Base-by-base conservation (phyloP, 1,140 invertebrate species). In the Microplitis demolitor region DNA sequence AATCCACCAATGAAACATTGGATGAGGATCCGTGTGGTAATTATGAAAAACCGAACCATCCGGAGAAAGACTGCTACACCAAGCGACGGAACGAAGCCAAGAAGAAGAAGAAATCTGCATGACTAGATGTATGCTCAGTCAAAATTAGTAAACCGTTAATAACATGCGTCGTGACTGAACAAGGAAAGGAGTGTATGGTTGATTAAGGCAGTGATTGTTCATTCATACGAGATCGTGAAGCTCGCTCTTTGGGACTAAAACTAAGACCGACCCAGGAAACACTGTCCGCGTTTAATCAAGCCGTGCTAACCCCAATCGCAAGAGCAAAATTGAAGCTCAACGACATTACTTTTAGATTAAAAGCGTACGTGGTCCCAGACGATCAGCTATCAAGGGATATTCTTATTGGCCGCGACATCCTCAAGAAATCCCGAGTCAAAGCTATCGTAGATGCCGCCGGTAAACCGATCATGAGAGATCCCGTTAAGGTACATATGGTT, bases 171-270 rank as follows among this genome's bases (percentile, higher is more conserved):
- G 34, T 67, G 33, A 67, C 51, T 24, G 66, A 24, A 13, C 13
- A 13, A 24, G 45, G 33, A 5, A 62, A n/a, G 13, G 56, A 73
- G 37, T 74, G 76, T 45, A 71, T 56, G 16, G 45, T 74, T 24
- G 73, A 74, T 70, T 35, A 71, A 35, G 73, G 68, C 1, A 73
- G 71, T 35, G 72, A 71, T 5, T 76, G 75, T 16, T 73, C 75
- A 1, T 16, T 76, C n/a, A 71, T 76, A 8, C 34, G 68, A 61
- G 63, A 76, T 9, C 60, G 71, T 13, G 37, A 64, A 60, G 76
- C 76, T 9, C 56, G 51, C 13, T 6, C n/a, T 9, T 35, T 74
- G n/a, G n/a, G n/a, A n/a, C n/a, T n/a, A n/a, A n/a, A n/a, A n/a
- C n/a, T n/a, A n/a, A n/a, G n/a, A n/a, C 24, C 37, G 9, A 72